Evolutionary conservation across 1,140 invertebrate species (phyloP), one percentile per base, ranked within the genome.

Genomic region (Musca vetustissima): DNA sequence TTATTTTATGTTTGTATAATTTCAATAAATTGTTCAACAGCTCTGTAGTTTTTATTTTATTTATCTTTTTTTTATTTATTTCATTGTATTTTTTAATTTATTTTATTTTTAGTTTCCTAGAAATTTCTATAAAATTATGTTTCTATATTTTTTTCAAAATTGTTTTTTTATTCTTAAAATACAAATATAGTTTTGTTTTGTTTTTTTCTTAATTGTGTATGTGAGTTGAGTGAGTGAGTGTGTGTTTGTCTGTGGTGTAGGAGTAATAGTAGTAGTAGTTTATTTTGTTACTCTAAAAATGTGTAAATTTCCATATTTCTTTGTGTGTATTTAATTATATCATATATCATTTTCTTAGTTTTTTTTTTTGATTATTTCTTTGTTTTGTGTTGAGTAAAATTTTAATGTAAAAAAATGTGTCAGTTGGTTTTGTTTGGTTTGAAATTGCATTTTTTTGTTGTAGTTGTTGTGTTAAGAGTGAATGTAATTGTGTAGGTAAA

Each of bases 21-120:
- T n/a, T 36, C 57, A 61, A 36, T 61, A 36, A 48, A 53, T 68
- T 61, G 57, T 61, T 61, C 57, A 61, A 61, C 57, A 61, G 57
- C 57, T 36, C 57, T 19, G 57, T 61, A 36, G 28, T 52, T 52
- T 49, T n/a, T 21, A 19, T 52, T 52, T 7, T n/a, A 49, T 49
- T 52, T 52, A n/a, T n/a, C n/a, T n/a, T n/a, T n/a, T n/a, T n/a
- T n/a, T n/a, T n/a, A n/a, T n/a, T n/a, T n/a, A n/a, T 52, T 65
- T 65, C 22, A 6, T 65, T 65, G 11, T 43, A 22, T 28, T 49
- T 64, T 65, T 21, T 9, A n/a, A n/a, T n/a, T 52, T 19, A 9
- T 52, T 49, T 59, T 61, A 28, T 28, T 36, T 59, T 61, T 24
- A 25, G 24, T 61, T 61, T 61, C 24, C 24, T 61, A 28, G 57